Base-by-base conservation (phyloP, 2,113 vertebrate species). In the Ondatra zibethicus region DNA sequence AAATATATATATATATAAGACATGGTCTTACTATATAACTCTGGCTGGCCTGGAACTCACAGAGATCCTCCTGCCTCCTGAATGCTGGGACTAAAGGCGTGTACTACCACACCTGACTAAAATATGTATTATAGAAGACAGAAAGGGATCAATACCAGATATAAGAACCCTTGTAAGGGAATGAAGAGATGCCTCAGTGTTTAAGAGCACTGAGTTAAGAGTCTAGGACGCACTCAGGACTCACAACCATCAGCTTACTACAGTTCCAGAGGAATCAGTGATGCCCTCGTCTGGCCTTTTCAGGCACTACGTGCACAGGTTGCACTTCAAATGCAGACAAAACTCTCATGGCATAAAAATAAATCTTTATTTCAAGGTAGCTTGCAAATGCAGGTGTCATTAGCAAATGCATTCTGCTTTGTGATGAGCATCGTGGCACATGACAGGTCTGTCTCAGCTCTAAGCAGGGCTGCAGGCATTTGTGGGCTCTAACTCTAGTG, bases 351-450 rank as follows among this genome's bases (percentile, higher is more conserved):
- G 29, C 29, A 33, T 47, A 65, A 45, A 25, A 82, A 81, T 39
- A 82, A 61, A 84, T 25, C 36, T 82, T 61, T 14, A 39, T 25
- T 10, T 42, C n/a, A 52, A 77, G 61, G 23, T 42, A 13, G 10
- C 55, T 50, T 55, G 72, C 89, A 91, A 73, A 94, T 72, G 75
- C 36, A 95, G 39, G 42, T 47, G 61, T 45, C 36, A 70, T 92
- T n/a, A 84, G 55, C 45, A 75, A 93, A 65, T 7, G 85, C 68
- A 52, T 80, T 76, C 58, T 73, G 70, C 47, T 75, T 80, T 87
- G 78, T 76, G 61, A 80, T 80, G 84, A 97, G 89, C 68, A 72
- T 87, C 78, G 75, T 82, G 70, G 92, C 70, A 94, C 29, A 90
- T 82, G 84, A 92, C 45, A 50, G 92, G 72, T 84, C 78, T 89